Evolutionary conservation across 2,888 invertebrate species (phyloP), one percentile per base, ranked within the genome.

Genomic region (Tachina lurida): DNA sequence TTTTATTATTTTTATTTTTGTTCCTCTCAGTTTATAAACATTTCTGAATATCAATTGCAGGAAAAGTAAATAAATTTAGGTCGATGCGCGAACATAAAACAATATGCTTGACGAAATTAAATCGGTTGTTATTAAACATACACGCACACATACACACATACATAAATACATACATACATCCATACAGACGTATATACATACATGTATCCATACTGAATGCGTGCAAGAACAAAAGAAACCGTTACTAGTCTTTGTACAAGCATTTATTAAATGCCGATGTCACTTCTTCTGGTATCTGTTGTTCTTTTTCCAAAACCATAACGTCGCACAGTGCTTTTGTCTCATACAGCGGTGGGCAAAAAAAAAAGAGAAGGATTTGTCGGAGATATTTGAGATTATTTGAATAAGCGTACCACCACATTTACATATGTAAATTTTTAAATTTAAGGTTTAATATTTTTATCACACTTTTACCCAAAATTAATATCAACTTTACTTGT

Each of bases 31-130:
- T 63, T 45, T 31, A 31, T 31, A 31, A 31, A 39, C 65, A 65
- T 75, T 47, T 17, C 19, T n/a, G n/a, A 22, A 17, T 52, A 62
- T 62, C 39, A 60, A 54, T 68, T 60, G 4, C 39, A 60, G 39
- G 60, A 39, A 60, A 60, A 19, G 49, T 39, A 60, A 60, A 58
- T 68, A 15, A 68, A 77, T 78, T 49, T 78, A 78, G 70, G 78
- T 70, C 78, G 62, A 45, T 54, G 60, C 67, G 70, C 58, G 58
- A 68, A 68, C 43, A 49, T 10, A 78, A 41, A 31, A 49, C 43
- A 58, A 68, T 60, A 49, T 52, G 52, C 31, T 22, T 65, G 41
- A 12, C 62, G 43, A 62, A 77, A 58, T 58, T 56, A 43, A 60
- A 68, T 77, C 68, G 60, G 22, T 43, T 70, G 68, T 77, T 67